Conservation (phyloP, 2,113 vertebrate genomes). For the Myiozetetes cayanensis region DNA sequence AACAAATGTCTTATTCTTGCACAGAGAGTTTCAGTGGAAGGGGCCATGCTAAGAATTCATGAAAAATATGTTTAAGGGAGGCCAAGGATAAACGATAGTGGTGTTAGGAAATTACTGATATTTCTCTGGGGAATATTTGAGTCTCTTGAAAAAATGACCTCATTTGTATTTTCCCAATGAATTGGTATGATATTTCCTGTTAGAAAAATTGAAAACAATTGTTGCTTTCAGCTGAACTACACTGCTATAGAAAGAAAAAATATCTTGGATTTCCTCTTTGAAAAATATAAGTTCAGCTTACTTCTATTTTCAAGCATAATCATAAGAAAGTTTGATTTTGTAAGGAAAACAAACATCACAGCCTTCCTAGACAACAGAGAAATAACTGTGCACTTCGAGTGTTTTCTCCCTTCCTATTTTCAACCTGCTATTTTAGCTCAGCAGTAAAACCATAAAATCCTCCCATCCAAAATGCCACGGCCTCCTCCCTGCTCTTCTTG, state of each 20-base stretch:
- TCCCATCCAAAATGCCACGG: not conserved
- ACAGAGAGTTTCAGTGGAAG: slow-evolving; percentile 58
- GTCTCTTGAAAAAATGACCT: slow-evolving; percentile 64
- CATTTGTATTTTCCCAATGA: slow-evolving; percentile 73
- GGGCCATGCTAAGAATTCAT: slow-evolving; percentile 53
- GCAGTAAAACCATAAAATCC: not conserved
- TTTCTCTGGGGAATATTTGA: slow-evolving; percentile 74
- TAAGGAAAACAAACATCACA: not conserved
- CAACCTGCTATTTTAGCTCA: slow-evolving; percentile 36
- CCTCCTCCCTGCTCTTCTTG: too few species aligned
- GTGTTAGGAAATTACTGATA: slow-evolving; percentile 74
- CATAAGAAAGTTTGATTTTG: not conserved
- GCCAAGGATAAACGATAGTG: slow-evolving; percentile 63
- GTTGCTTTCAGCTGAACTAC: slow-evolving; percentile 61
- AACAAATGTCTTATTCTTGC: slow-evolving; percentile 64
- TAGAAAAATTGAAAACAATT: slow-evolving; percentile 71
- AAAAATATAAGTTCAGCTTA: not conserved
- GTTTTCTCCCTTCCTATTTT: not conserved
- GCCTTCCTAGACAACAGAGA: not conserved
- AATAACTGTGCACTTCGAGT: not conserved
- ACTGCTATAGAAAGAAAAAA: not conserved
- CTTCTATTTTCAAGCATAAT: not conserved
- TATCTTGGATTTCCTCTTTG: slow-evolving; percentile 39
- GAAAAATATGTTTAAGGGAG: slow-evolving; percentile 69
- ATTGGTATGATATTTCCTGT: slow-evolving; percentile 71